A percentile compares a stretch with the other conserved stretches of the same genome.
Evolutionary conservation across 1,140 invertebrate species (phyloP).

Genomic region (Sarcophaga peregrina): DNA sequence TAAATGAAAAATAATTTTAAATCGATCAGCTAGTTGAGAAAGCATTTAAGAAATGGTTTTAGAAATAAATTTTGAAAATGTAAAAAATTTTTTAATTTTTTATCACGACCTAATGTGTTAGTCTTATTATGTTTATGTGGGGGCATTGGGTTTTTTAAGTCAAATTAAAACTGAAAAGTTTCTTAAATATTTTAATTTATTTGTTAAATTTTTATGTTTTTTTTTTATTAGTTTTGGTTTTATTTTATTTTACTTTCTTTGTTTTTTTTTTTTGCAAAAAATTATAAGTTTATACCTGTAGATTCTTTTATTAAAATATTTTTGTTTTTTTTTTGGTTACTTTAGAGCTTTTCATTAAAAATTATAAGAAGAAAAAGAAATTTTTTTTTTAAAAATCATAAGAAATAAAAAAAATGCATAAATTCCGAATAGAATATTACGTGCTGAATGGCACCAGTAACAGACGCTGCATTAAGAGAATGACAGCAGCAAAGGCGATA

Average conservation of each 20-base stretch:
- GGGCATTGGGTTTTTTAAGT: too few relatives aligned
- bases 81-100: too few relatives aligned
- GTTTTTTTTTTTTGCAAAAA: background rate
- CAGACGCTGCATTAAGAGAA: slow-evolving; percentile 17
- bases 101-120: too few relatives aligned
- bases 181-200: too few relatives aligned
- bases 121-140: too few relatives aligned
- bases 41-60: too few relatives aligned
- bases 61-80: too few relatives aligned
- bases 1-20: too few relatives aligned
- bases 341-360: background rate
- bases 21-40: too few relatives aligned
- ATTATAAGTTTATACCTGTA: slow-evolving; percentile 6
- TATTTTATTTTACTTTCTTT: background rate
- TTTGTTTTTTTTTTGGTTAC: background rate
- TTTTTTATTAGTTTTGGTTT: background rate
- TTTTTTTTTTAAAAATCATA: background rate
- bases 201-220: background rate
- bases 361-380: background rate
- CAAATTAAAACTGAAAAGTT: too few relatives aligned
- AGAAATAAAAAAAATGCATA: slow-evolving; percentile 6
- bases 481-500: background rate
- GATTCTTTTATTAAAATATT: background rate
- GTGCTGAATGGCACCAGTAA: slow-evolving; percentile 43
- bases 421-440: slow-evolving; percentile 43